Base-by-base conservation (phyloP, 1,140 invertebrate genomes). In the Bombyx mori region DNA sequence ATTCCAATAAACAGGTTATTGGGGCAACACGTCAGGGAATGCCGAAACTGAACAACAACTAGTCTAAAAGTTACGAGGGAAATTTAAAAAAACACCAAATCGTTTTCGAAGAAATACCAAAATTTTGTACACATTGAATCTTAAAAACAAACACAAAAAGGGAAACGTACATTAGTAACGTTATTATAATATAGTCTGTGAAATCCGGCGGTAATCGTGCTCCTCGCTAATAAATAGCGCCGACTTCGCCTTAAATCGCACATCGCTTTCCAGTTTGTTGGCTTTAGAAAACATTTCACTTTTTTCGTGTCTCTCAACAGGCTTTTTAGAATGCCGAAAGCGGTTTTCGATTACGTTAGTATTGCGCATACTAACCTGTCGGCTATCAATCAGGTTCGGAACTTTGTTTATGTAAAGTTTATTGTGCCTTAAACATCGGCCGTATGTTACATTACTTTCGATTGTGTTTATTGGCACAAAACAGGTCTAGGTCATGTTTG, bases 201-300 rank as follows among this genome's bases (percentile, higher is more conserved):
- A 67, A 69, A 67, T 67, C 56, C 47, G 60, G 48, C 54, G 55
- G 43, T 54, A 63, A 61, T 63, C 64, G 62, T 62, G 63, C 67
- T 68, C 65, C 66, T 65, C 69, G 66, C 43, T 52, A 62, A 57
- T 57, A 65, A 59, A 62, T 53, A 61, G 51, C 4, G 6, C 26
- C 4, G 26, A 35, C 26, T 58, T 65, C 61, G 56, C 57, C 61
- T 66, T 59, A 66, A 59, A 57, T 65, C 57, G 62, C 59, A 56
- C 61, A 35, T 35, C 54, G 56, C 68, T 73, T 73, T 71, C 69
- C 53, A 69, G 65, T 70, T 68, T 63, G 64, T 67, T 68, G 63
- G 63, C 67, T 69, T 62, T 66, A 66, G 48, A 57, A 65, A 63
- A 68, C 66, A 68, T 75, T 70, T 70, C 68, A 69, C 70, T 75